Evolutionary conservation across 2,797 vertebrate species (phyloP), one percentile per base, ranked within the genome.

Genomic region (Gymnopithys bicolor): DNA sequence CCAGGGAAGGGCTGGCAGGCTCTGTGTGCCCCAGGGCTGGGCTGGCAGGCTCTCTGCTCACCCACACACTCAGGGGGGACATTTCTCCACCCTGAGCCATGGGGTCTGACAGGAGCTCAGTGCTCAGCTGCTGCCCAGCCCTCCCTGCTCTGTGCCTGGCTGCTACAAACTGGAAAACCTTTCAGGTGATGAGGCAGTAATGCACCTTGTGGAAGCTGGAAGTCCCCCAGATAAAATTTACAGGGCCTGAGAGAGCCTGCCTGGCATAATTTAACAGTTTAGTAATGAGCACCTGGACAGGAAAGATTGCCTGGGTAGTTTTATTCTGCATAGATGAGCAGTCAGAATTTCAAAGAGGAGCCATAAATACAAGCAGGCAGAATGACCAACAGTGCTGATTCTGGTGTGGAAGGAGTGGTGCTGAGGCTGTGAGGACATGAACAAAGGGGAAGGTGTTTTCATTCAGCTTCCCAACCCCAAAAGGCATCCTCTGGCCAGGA

Each of bases 311-410:
- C 94, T 45, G 28, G 93, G 80, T 90, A 80, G 80, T 90, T 96
- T 74, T 63, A 86, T 94, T 92, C 82, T 89, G 87, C 93, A 74
- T 33, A 91, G 94, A 94, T 43, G 70, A 97, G 76, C 89, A 85
- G 82, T 77, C 39, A 30, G 84, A 91, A 80, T 90, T 91, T 89
- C 87, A 87, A 96, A 93, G 60, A 84, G 77, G 66, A 43, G 51
- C 81, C 92, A 81, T 96, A 96, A 96, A 96, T 88, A 93, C 2
- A 35, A 78, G 43, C 64, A 39, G 30, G 43, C 8, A 2, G 83
- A 94, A 46, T 39, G 77, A 73, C 28, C 8, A 6, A 11, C 9
- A 28, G 41, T n/a, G 58, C 55, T n/a, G 83, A 18, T 58, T 78
- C 64, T 41, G 58, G 74, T 32, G 10, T 63, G 81, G 91, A 68